Conservation (phyloP, 2,797 vertebrate genomes). For the Lycodopsis pacificus region DNA sequence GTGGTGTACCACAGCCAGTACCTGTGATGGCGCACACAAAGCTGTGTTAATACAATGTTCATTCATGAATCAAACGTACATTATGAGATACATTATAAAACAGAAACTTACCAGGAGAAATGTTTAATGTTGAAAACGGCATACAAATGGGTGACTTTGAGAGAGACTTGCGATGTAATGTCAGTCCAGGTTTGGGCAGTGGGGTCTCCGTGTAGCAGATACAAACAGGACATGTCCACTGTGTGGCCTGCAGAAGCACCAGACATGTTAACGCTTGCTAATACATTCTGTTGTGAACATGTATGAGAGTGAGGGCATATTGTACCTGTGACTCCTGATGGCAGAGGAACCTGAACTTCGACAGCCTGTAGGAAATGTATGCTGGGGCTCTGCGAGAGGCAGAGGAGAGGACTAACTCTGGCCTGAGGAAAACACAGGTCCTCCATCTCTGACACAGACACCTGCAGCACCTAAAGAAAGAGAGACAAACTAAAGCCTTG, state of each 20-base stretch:
- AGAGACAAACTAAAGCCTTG: not conserved
- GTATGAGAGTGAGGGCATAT: not conserved
- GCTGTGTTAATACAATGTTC: not conserved
- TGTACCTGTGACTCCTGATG: conserved; percentile 89
- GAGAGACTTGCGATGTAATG: conserved; percentile 90
- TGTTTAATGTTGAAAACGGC: conserved; percentile 93
- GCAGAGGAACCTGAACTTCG: conserved; percentile 94
- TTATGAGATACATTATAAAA: too few relatives aligned
- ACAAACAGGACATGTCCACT: conserved; percentile 88
- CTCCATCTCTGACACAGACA: conserved; percentile 83
- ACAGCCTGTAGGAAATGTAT: conserved; percentile 90
- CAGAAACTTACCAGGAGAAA: conserved; percentile 93
- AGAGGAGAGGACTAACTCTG: conserved; percentile 88
- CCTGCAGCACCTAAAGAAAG: conserved; percentile 87
- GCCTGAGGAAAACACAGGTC: conserved; percentile 79
- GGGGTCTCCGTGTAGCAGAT: conserved; percentile 90
- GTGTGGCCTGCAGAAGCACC: conserved; percentile 83
- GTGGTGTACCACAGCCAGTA: conserved; percentile 99
- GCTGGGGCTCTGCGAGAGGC: conserved; percentile 88
- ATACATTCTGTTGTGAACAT: conserved; percentile 5
- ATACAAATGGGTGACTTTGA: conserved; percentile 91
- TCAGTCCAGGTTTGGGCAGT: conserved; percentile 91
- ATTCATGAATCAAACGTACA: not conserved
- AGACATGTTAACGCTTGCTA: conserved; percentile 22
- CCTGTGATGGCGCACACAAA: conserved; percentile 77